Base-by-base conservation (phyloP, 2,888 invertebrate genomes). In the Ectropis crepuscularia region DNA sequence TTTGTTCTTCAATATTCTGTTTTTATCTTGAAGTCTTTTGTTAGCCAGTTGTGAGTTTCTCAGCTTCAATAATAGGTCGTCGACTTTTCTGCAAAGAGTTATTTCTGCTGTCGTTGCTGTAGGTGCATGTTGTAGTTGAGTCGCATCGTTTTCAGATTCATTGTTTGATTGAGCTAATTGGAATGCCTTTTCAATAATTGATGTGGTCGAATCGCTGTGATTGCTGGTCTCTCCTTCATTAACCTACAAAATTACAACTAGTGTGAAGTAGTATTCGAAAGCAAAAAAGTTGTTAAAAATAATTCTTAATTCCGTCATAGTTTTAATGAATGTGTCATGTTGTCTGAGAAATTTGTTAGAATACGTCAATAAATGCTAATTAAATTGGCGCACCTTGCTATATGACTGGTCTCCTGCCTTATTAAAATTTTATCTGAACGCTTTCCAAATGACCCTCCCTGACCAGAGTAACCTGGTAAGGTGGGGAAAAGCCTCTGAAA, bases 51-150 rank as follows among this genome's bases (percentile, higher is more conserved):
- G 38, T 4, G 46, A 36, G 45, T 49, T 10, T 8, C 37, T 54
- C 5, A 59, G 42, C 38, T 16, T 59, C 6, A n/a, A 28, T 2
- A 8, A 7, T 8, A 63, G 59, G 7, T 54, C 54, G 5, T 10
- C n/a, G n/a, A 59, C 50, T 63, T 41, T 59, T 54, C 63, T 63
- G 37, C 39, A n/a, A 0, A 63, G 45, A 41, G 48, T 5, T 58
- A 45, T 58, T n/a, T 58, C 53, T 45, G 53, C n/a, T 6, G 10
- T 42, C 0, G 62, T n/a, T n/a, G 36, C 10, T 48, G 6, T 28
- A 10, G 16, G 5, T 12, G 45, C 11, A 0, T 0, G 16, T 39
- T 16, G 11, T 46, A 28, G 36, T 2, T 58, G 45, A 7, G 38
- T 47, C 6, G 6, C 5, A 39, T 2, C 16, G 9, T 39, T 41